Base-by-base conservation (phyloP, 2,113 vertebrate species). In the Melanocharis versteri region DNA sequence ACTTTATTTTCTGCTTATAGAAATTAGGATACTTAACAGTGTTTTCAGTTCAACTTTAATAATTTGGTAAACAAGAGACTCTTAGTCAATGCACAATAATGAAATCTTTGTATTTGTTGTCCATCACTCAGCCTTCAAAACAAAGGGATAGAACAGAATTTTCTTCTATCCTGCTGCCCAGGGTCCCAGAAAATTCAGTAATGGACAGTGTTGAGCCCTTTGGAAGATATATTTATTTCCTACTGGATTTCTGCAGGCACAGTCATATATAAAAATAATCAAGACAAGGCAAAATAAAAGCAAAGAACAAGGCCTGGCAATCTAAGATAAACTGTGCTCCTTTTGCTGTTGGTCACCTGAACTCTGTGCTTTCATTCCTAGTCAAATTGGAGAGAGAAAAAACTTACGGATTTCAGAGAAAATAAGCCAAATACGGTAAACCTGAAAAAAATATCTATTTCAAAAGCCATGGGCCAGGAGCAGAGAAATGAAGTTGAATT, bases 281-380 rank as follows among this genome's bases (percentile, higher is more conserved):
- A 95, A 87, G 87, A 88, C 54, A 82, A 60, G 33, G 75, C 21
- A 77, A 96, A 95, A 60, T 42, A 90, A 83, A 84, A 69, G 62
- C 28, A 84, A 72, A 81, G 17, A 85, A 33, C 53, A 93, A 53
- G 44, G 33, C 39, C 79, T 91, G 76, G 48, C 30, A 90, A 69
- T 9, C 37, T 72, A 87, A 95, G 73, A 94, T 72, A 96, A 87
- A 91, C 37, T 4, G 1, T 42, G 26, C 14, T 94, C 7, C 45
- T 94, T 81, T 91, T 76, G 40, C 33, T 87, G 53, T 85, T 89
- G 89, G 92, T 94, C 53, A 78, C 45, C 40, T 68, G 3, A 5
- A 48, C 20, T 42, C 48, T 2, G 3, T 87, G 56, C 13, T 83
- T 91, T 94, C 2, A 10, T 86, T 92, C 64, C 44, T 64, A 96